phyloP scores from a whole-genome alignment of 2,797 vertebrate genomes.

The Melopsittacus undulatus region DNA sequence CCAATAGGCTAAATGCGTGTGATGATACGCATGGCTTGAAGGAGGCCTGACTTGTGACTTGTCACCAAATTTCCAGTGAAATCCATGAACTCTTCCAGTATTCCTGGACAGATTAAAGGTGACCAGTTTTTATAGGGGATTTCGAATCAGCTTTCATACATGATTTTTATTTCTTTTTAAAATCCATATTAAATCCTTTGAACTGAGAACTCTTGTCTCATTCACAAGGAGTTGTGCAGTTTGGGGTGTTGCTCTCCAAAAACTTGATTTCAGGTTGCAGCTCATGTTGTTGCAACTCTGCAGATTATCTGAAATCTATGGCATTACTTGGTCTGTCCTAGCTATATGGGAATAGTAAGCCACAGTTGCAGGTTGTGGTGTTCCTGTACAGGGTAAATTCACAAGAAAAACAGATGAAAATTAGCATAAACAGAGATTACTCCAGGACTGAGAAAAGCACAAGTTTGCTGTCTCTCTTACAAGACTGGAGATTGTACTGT shows the following conservation, averaged over 20 bases:
- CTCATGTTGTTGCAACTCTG: background rate
- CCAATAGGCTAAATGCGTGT: no score
- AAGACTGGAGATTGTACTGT: background rate
- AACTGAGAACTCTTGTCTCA: background rate
- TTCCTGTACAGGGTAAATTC: background rate
- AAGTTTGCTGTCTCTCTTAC: background rate
- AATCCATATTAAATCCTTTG: background rate
- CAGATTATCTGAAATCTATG: background rate
- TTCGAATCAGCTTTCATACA: background rate
- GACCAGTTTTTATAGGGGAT: background rate
- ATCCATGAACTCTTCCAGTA: no score
- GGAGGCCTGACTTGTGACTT: no score
- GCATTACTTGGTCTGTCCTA: background rate
- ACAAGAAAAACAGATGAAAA: background rate
- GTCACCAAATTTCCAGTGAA: no score
- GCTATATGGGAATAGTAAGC: background rate
- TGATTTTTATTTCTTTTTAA: background rate
- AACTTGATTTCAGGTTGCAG: background rate
- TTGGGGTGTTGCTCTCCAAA: background rate
- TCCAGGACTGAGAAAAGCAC: background rate
- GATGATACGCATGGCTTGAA: no score
- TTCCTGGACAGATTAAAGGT: background rate
- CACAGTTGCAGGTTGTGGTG: background rate
- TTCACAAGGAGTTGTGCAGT: background rate
- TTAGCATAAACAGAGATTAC: background rate